phyloP scores from a whole-genome alignment of 1,140 invertebrate species.

The Papilio dardanus region DNA sequence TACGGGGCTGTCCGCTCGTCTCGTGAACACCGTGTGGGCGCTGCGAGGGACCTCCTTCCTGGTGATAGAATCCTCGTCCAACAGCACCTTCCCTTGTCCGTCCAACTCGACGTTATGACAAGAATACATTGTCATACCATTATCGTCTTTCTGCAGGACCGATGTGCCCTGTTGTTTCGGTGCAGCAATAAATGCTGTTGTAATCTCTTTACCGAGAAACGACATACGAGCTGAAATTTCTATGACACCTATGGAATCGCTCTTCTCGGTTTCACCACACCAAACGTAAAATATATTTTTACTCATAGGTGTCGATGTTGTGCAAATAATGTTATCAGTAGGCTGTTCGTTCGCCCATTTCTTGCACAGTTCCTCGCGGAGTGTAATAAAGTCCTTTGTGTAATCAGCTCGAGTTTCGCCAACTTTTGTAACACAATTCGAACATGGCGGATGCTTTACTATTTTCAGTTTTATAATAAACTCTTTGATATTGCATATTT shows the following conservation, averaged over 20 bases:
- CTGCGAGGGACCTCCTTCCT: constrained; percentile 49
- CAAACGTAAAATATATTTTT: constrained; percentile 71
- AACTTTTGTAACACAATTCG: constrained; percentile 67
- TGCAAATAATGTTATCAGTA: constrained; percentile 71
- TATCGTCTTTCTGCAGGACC: constrained; percentile 63
- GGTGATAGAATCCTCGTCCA: constrained; percentile 67
- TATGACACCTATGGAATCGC: constrained; percentile 71
- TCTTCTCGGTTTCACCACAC: constrained; percentile 57
- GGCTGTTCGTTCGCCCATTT: constrained; percentile 71
- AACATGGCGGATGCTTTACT: constrained; percentile 70
- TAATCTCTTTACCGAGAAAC: constrained; percentile 76
- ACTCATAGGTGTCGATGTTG: constrained; percentile 67
- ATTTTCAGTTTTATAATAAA: constrained; percentile 64
- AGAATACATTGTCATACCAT: constrained; percentile 72
- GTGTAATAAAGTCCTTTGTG: constrained; percentile 58
- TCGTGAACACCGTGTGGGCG: constrained; percentile 40
- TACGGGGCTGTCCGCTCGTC: constrained; percentile 56
- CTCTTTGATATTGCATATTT: constrained; percentile 70
- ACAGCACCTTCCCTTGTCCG: constrained; percentile 69
- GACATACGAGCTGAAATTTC: constrained; percentile 72
- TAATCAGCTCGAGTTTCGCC: constrained; percentile 70
- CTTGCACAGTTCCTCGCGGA: constrained; percentile 69
- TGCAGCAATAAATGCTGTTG: constrained; percentile 64
- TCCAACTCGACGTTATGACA: constrained; percentile 78
- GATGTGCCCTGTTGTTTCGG: constrained; percentile 63